phyloP scores from a whole-genome alignment of 2,113 vertebrate species.

The Phalacrocorax pelagicus region DNA sequence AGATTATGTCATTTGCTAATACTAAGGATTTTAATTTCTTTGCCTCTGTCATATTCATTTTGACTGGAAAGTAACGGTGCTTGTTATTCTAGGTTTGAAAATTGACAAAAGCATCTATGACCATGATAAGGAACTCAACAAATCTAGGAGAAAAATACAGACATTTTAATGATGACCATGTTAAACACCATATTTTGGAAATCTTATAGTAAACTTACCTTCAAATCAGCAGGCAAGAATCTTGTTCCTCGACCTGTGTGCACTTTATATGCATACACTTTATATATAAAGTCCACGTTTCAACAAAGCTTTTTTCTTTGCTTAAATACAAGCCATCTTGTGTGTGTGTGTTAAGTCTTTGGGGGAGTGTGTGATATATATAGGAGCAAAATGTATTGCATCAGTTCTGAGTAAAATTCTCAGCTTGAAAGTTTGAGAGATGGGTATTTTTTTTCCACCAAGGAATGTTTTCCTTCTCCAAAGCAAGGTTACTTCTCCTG shows the following conservation, averaged over 20 bases:
- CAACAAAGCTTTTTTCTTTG: not conserved
- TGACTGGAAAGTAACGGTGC: not conserved
- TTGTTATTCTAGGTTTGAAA: not conserved
- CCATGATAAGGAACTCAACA: not conserved
- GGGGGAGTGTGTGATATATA: not conserved
- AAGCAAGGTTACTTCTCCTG: not conserved
- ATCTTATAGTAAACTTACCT: not conserved
- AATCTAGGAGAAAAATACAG: not conserved
- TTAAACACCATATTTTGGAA: not conserved
- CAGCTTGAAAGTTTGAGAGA: not conserved
- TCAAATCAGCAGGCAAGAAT: not conserved
- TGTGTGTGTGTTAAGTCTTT: not conserved
- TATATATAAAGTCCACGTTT: not conserved
- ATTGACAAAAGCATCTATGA: not conserved
- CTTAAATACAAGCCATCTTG: not conserved
- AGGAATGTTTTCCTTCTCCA: not conserved
- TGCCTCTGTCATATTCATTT: not conserved
- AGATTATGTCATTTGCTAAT: not conserved
- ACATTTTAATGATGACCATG: not conserved
- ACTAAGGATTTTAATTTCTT: not conserved
- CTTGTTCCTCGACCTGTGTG: not conserved
- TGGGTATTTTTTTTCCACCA: not conserved
- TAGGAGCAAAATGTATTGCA: not conserved
- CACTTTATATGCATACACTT: not conserved
- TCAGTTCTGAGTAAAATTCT: not conserved